Percentiles rank a stretch among this genome's conserved stretches.
These are phyloP conservation scores for Aethina tumida DNA, from an alignment of 1,140 invertebrate genomes.

Conservation along the genomic window DNA sequence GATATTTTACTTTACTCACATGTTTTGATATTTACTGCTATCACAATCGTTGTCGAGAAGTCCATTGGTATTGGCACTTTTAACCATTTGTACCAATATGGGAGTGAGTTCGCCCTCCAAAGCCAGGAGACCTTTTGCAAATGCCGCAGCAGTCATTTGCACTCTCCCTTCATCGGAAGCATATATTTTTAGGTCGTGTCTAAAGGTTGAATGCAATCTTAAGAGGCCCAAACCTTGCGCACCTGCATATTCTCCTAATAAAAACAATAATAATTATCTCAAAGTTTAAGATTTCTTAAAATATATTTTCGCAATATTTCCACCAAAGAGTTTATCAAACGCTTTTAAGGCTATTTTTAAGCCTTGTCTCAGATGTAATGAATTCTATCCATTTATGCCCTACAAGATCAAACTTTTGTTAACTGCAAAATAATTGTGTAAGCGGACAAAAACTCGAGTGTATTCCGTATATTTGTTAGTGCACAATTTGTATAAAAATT, in stretches of 20 bases:
- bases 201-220: conserved; percentile 93
- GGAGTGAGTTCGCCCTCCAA: conserved; percentile 97
- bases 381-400: too few relatives aligned
- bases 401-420: too few relatives aligned
- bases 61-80: conserved; percentile 98
- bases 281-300: neutral
- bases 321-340: too few relatives aligned
- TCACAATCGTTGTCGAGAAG: conserved; percentile 96
- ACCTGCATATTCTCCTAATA: conserved; percentile 72
- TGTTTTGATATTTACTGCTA: conserved; percentile 90
- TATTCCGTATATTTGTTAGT: too few relatives aligned
- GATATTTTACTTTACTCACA: conserved; percentile 55
- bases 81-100: conserved; percentile 99
- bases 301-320: too few relatives aligned
- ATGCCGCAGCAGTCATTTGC: conserved; percentile 99
- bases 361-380: too few relatives aligned
- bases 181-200: conserved; percentile 99
- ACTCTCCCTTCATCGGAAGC: conserved; percentile 98
- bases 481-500: too few relatives aligned
- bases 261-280: neutral
- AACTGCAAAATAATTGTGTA: too few relatives aligned
- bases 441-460: too few relatives aligned
- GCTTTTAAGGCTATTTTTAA: too few relatives aligned
- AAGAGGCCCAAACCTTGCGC: conserved; percentile 87
- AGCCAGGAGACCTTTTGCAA: conserved; percentile 94